These are phyloP conservation scores for Drosophila pruinosa DNA, from an alignment of 1,140 invertebrate species.

Conservation along the genomic window DNA sequence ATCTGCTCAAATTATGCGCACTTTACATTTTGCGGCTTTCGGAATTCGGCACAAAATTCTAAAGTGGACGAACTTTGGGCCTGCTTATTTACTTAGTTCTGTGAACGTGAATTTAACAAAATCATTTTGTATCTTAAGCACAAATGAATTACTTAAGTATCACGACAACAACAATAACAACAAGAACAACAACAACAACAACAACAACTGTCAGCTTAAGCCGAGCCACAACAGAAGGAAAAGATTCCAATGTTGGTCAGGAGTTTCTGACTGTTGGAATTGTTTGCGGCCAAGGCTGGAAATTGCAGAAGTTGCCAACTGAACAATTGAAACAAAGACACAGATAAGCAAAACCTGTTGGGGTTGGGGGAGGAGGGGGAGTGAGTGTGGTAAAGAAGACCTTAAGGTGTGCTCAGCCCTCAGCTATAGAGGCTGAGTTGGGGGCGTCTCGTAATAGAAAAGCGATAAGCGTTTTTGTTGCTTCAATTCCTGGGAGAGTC, in stretches of 20 bases:
- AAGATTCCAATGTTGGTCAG: slow-evolving; percentile 37
- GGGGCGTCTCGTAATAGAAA: slow-evolving; percentile 62
- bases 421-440: slow-evolving; percentile 6
- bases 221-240: slow-evolving; percentile 2
- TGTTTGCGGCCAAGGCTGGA: slow-evolving; percentile 49
- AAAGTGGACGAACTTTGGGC: slow-evolving; percentile 40
- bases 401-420: slow-evolving; percentile 12
- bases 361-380: not conserved
- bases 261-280: slow-evolving; percentile 18
- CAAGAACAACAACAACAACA: slow-evolving; percentile 10
- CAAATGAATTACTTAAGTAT: slow-evolving; percentile 76
- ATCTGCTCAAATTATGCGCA: slow-evolving; percentile 66
- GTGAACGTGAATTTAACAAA: slow-evolving; percentile 68
- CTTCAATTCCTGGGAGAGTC: slow-evolving; percentile 67
- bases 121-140: slow-evolving; percentile 76
- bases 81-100: slow-evolving; percentile 75
- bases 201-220: slow-evolving; percentile 1
- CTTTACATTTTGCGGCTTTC: slow-evolving; percentile 77
- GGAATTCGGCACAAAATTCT: slow-evolving; percentile 26
- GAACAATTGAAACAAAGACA: slow-evolving; percentile 51
- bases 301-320: slow-evolving; percentile 35
- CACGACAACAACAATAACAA: slow-evolving; percentile 34
- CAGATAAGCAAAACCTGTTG: slow-evolving; percentile 28
- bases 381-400: not conserved
- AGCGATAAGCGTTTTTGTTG: slow-evolving; percentile 64